Evolutionary conservation across 2,797 vertebrate genomes (phyloP).

Genomic region (Acanthurus tractus): DNA sequence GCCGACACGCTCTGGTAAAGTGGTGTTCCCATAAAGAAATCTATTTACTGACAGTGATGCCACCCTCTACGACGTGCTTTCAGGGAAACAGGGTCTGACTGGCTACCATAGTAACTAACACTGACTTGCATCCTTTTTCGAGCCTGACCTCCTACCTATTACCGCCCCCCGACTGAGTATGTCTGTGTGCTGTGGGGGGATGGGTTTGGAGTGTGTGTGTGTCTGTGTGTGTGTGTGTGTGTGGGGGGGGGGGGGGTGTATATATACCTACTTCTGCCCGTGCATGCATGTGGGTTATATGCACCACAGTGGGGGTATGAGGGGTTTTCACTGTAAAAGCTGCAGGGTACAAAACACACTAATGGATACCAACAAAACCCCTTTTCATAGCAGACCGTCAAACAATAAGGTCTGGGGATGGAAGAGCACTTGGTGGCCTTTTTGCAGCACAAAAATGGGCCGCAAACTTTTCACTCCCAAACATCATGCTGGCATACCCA

Average conservation of each 20-base stretch:
- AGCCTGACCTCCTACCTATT: conserved; percentile 56
- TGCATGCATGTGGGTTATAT: conserved; percentile 47
- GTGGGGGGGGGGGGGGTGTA: conserved; percentile 18
- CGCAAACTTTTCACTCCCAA: conserved; percentile 48
- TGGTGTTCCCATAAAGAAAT: conserved; percentile 40
- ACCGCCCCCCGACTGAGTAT: conserved; percentile 35
- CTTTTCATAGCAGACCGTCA: conserved; percentile 54
- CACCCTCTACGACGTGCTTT: conserved; percentile 16
- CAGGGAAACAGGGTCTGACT: conserved; percentile 23
- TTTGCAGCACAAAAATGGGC: conserved; percentile 55
- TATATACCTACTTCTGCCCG: conserved; percentile 22
- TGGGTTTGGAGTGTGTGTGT: conserved; percentile 11
- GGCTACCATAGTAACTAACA: conserved; percentile 77
- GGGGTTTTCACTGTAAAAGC: conserved; percentile 75
- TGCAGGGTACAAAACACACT: conserved; percentile 72
- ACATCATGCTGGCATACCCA: conserved; percentile 38
- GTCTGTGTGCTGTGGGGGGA: conserved; percentile 20
- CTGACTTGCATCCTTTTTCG: conserved; percentile 38
- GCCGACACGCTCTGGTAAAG: conserved; percentile 27
- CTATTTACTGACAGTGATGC: conserved; percentile 38
- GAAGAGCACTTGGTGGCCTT: conserved; percentile 71
- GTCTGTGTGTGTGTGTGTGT: conserved; percentile 22
- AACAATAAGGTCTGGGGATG: conserved; percentile 56
- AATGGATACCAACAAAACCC: conserved; percentile 78
- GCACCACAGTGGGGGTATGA: conserved; percentile 59